Evolutionary conservation across 2,113 vertebrate species (phyloP).

Genomic region (Python bivittatus): DNA sequence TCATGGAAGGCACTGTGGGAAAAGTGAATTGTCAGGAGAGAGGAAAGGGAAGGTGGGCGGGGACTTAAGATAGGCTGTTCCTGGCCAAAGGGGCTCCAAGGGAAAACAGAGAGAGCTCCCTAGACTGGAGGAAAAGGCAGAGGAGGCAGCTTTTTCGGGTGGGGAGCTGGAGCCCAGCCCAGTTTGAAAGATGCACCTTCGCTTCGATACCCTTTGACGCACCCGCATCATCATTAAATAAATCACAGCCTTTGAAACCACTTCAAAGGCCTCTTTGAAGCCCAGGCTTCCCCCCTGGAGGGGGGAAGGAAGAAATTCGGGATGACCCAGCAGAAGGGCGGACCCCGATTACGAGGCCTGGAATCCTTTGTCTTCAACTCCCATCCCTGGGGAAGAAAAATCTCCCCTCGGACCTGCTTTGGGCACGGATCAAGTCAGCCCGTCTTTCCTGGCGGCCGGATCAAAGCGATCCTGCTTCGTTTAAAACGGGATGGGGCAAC

Average conservation of each 20-base stretch:
- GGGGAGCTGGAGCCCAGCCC: not conserved
- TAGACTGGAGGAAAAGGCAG: too few species aligned
- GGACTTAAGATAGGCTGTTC: not conserved
- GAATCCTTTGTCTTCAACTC: not conserved
- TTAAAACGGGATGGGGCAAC: not conserved
- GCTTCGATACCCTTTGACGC: not conserved
- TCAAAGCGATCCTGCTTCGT: not conserved
- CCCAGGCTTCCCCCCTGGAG: not conserved
- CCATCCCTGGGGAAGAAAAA: not conserved
- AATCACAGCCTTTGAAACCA: not conserved
- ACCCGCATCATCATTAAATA: not conserved
- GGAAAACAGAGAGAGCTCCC: not conserved
- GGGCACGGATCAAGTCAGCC: not conserved
- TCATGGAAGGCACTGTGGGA: not conserved
- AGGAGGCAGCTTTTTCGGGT: not conserved
- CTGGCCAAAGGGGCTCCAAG: not conserved
- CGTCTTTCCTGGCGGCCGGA: not conserved
- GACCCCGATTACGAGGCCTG: not conserved
- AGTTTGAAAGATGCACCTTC: not conserved
- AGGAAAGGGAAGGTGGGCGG: not conserved
- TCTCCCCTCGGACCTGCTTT: not conserved
- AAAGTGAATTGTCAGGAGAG: not conserved
- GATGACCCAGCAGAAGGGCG: not conserved
- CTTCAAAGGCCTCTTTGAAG: not conserved
- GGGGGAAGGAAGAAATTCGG: not conserved